phyloP scores from a whole-genome alignment of 2,888 invertebrate genomes.

The Diplazon laetatorius region DNA sequence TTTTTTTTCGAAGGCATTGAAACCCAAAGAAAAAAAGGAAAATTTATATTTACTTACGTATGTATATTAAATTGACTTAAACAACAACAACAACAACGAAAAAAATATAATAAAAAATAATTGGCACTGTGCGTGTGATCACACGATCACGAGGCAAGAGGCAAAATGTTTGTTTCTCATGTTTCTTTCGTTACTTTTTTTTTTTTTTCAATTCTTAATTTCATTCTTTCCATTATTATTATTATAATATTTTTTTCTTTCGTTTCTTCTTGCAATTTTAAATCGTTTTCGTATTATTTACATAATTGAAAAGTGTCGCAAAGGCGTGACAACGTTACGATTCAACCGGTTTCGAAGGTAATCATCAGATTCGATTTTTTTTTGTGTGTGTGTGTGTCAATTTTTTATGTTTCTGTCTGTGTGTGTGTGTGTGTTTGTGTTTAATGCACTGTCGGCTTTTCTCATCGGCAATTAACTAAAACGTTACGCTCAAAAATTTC shows the following conservation, averaged over 20 bases:
- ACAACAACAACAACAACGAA: no score
- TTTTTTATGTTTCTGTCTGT: no score
- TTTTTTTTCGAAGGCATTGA: constrained; percentile 17
- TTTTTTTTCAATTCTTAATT: constrained; percentile 5
- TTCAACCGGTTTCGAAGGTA: constrained; percentile 22
- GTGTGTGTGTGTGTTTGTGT: no score
- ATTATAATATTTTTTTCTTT: no score
- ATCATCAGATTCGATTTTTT: constrained; percentile 47
- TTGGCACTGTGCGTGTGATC: constrained; percentile 36
- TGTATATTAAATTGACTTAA: no score
- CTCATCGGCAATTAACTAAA: constrained; percentile 27
- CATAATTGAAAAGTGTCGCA: constrained; percentile 17
- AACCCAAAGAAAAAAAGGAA: constrained; percentile 3
- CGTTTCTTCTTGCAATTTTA: no score
- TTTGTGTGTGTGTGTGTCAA: no score
- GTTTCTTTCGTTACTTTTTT: constrained; percentile 8
- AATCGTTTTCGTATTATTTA: no score
- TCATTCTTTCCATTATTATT: no score
- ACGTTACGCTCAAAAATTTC: constrained; percentile 22
- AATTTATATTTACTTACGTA: background rate
- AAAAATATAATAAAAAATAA: constrained; percentile 25
- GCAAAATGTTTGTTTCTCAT: constrained; percentile 20
- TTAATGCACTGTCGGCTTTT: constrained; percentile 53
- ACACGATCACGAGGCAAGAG: constrained; percentile 13
- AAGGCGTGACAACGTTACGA: background rate